Base-by-base conservation (phyloP, 2,888 invertebrate genomes). In the Siphlonurus alternatus region DNA sequence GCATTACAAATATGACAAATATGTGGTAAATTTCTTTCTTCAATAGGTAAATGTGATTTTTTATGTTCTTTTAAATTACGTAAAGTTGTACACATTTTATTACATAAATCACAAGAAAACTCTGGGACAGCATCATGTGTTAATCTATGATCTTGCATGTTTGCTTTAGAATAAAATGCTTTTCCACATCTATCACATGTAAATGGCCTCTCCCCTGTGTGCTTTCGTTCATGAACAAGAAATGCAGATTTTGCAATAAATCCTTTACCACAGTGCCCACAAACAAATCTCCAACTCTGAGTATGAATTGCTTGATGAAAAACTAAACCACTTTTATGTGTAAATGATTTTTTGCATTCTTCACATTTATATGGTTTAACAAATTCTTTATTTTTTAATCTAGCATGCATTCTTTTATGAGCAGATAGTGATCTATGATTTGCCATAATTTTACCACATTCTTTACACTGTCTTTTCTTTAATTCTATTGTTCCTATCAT, bases 121-220 rank as follows among this genome's bases (percentile, higher is more conserved):
- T 38, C 38, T 10, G 38, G 38, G 5, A 38, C 15, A 38, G 38
- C 38, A 38, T 56, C 56, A 22, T 56, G 56, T 22, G 56, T 56
- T 22, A 18, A 7, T 22, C n/a, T n/a, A 20, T 56, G 56, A 22
- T 56, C 7, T 22, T 22, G n/a, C 19, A 56, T n/a, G 56, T 10
- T 56, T 7, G 5, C 5, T n/a, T 22, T 56, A 7, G 56, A 56
- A 20, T 20, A 20, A 22, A 56, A 83, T n/a, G 81, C 81, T 71
- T 82, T 82, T 0, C 81, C 81, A 69, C 83, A 83, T 2, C 76
- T 81, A 70, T 82, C 82, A 69, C 83, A 83, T 66, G 81, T 75
- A 70, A 81, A 82, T 0, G 81, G 81, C 68, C 82, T 82, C 68
- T 82, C 81, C 0, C 82, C 82, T 0, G 81, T 82, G 68, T 83